phyloP scores from a whole-genome alignment of 2,113 vertebrate species.

The Pao palembangensis region DNA sequence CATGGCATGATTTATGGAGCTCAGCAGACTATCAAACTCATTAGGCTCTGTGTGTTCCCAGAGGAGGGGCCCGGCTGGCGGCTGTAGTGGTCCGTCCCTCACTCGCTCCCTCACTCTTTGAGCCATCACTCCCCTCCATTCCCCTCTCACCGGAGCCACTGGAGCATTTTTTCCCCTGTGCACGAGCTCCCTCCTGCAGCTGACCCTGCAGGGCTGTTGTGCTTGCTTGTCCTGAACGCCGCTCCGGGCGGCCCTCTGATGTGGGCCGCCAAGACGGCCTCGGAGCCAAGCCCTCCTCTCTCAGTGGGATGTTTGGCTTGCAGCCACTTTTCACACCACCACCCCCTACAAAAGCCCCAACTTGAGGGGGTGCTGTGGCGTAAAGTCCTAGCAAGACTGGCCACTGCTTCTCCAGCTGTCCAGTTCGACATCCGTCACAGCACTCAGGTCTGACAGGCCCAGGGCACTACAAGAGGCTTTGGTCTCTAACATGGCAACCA shows the following conservation, averaged over 20 bases:
- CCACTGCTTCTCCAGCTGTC: conserved; percentile 64
- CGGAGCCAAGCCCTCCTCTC: conserved; percentile 39
- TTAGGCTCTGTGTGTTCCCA: conserved; percentile 93
- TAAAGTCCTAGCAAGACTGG: conserved; percentile 37
- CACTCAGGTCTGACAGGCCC: conserved; percentile 30
- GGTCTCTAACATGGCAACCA: conserved; percentile 16
- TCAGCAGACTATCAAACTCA: conserved; percentile 99
- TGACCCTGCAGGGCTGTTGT: conserved; percentile 43
- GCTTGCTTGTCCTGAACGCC: conserved; percentile 25
- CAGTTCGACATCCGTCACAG: conserved; percentile 39
- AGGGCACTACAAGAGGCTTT: conserved; percentile 34
- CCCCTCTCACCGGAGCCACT: conserved; percentile 29
- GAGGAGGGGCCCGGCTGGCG: conserved; percentile 84
- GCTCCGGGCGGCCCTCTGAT: conserved; percentile 28
- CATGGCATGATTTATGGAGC: conserved; percentile 99
- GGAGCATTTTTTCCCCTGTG: conserved; percentile 29
- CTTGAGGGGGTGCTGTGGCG: conserved; percentile 45
- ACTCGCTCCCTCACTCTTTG: conserved; percentile 40
- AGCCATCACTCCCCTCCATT: conserved; percentile 36
- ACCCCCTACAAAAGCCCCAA: conserved; percentile 14
- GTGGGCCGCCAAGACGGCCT: conserved; percentile 19
- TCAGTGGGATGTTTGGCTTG: conserved; percentile 44
- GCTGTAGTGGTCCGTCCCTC: conserved; percentile 76
- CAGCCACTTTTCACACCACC: conserved; percentile 10
- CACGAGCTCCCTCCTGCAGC: conserved; percentile 26